Evolutionary conservation across 2,888 invertebrate species (phyloP), one percentile per base, ranked within the genome.

Genomic region (Darwinula stevensoni): DNA sequence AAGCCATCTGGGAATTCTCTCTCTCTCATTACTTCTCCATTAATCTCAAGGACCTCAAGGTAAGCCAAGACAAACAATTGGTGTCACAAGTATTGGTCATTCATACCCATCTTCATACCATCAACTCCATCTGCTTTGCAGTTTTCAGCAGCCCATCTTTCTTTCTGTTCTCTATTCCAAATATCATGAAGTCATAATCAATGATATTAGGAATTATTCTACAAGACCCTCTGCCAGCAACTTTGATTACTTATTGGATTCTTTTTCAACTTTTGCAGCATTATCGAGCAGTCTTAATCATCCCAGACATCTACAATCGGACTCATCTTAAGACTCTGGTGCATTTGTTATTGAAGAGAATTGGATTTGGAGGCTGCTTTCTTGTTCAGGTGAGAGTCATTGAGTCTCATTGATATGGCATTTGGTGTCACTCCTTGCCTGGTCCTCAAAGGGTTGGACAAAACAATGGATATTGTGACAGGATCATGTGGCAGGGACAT

Each of bases 251-350:
- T 31, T 33, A n/a, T 36, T 18, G 6, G 13, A 11, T 34, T 13
- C 14, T 17, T 16, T 27, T 37, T 47, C 4, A 59, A 57, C 38
- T 65, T 38, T 57, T 75, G 4, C 59, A 70, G 47, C 65, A 68
- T 42, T 84, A 78, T 46, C 65, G 73, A 49, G 84, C 73, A 33
- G 76, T 88, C 2, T 55, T 88, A 13, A 59, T 88, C 16, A 67
- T 88, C 43, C 75, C 82, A 11, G 86, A 84, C 54, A 68, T 84
- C 39, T 86, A 82, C 47, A 71, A 72, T 38, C 63, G 82, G 39
- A 66, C 64, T 31, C 71, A 84, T 52, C 58, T 86, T 22, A 72
- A 75, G 45, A 78, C 76, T 50, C 52, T 86, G 32, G 73, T 74
- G 46, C 69, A 69, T 27, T 49, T 88, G 32, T 50, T 88, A 37